Conservation (phyloP, 2,113 vertebrate species). For the Echinops telfairi region DNA sequence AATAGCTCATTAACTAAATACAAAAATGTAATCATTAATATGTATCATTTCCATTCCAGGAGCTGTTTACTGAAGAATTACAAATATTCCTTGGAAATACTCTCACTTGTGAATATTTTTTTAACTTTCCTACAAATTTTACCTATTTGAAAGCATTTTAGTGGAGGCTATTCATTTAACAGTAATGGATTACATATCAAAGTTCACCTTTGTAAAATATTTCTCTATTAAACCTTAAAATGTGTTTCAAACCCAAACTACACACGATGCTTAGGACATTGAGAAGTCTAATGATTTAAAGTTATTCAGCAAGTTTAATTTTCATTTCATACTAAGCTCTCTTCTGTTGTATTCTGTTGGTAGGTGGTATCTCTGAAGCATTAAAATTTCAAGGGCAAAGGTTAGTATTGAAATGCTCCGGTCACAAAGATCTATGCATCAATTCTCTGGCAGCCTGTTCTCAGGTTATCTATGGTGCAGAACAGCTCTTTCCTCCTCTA, state of each 20-base stretch:
- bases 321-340: background rate
- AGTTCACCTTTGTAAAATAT: background rate
- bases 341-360: background rate
- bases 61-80: background rate
- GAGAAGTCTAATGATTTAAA: conserved; percentile 10
- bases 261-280: background rate
- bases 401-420: background rate
- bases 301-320: background rate
- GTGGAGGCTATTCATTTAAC: background rate
- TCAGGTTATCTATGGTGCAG: background rate
- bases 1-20: background rate
- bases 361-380: background rate
- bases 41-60: background rate
- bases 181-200: background rate
- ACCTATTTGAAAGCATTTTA: conserved; percentile 2
- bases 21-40: background rate
- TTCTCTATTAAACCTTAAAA: conserved; percentile 7
- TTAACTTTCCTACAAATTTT: background rate
- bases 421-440: background rate
- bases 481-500: background rate
- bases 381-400: background rate
- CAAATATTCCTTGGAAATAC: background rate
- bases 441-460: background rate
- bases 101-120: background rate
- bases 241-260: background rate